These are phyloP conservation scores for Glossosoma conforme DNA, from an alignment of 1,140 invertebrate genomes.

Conservation along the genomic window DNA sequence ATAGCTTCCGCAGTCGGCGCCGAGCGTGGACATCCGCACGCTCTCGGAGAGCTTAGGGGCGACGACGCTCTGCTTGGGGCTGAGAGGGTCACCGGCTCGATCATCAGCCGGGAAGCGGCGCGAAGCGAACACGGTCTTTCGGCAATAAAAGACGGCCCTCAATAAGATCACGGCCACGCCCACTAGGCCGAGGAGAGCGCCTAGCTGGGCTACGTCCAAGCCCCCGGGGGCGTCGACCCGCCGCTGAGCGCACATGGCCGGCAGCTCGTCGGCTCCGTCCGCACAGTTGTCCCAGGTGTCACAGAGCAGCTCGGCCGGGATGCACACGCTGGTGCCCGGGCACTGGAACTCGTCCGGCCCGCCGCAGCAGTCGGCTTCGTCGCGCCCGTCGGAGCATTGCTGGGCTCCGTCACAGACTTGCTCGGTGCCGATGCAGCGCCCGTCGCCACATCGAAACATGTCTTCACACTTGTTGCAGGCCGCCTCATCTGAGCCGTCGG, in stretches of 20 bases:
- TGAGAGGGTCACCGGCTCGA: conserved; percentile 56
- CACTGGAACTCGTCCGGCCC: conserved; percentile 61
- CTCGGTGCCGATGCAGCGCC: conserved; percentile 68
- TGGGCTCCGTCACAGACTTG: conserved; percentile 67
- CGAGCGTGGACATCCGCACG: conserved; percentile 61
- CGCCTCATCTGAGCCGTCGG: conserved; percentile 74
- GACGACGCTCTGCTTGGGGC: conserved; percentile 34
- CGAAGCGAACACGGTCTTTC: conserved; percentile 46
- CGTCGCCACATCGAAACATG: conserved; percentile 69
- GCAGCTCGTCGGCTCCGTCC: conserved; percentile 66
- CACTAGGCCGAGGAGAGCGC: conserved; percentile 43
- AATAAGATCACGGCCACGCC: conserved; percentile 48
- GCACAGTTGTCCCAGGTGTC: conserved; percentile 68
- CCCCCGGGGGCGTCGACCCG: conserved; percentile 34
- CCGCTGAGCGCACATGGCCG: conserved; percentile 51
- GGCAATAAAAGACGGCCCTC: conserved; percentile 43
- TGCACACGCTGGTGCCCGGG: conserved; percentile 54
- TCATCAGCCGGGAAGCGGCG: conserved; percentile 48
- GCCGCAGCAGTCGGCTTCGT: conserved; percentile 59
- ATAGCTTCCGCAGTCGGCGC: conserved; percentile 60
- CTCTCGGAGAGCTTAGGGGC: conserved; percentile 44
- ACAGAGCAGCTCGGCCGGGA: conserved; percentile 55
- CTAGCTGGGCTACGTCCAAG: conserved; percentile 49
- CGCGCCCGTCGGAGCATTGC: conserved; percentile 67
- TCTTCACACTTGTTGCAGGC: conserved; percentile 60